Base-by-base conservation (phyloP, 2,113 vertebrate genomes). In the Aleadryas rufinucha region DNA sequence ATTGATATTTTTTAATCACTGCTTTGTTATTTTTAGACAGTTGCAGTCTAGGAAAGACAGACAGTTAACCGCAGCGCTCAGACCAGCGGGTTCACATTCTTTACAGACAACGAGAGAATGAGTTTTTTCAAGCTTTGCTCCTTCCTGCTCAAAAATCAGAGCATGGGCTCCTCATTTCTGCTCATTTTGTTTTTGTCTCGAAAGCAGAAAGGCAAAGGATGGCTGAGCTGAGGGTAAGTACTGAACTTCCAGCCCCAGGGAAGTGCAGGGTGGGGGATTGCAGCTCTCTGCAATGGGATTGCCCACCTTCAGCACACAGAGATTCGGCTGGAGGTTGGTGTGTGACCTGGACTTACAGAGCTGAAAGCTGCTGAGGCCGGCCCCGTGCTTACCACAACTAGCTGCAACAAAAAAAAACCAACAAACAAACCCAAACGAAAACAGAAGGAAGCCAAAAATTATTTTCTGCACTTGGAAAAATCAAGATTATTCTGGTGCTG, bases 21-120 rank as follows among this genome's bases (percentile, higher is more conserved):
- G 52, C 85, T 88, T 96, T 97, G 92, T 97, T 95, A 68, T 86
- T 90, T 95, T 95, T 86, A 94, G 91, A 87, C 30, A 7, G 22
- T 87, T 94, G 80, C 81, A 71, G 82, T 41, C 74, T 45, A 72
- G 68, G 75, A 70, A 60, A 96, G 93, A 92, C 88, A 95, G 91
- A 79, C 90, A 75, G 92, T 53, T 93, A 95, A 93, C 81, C 4
- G 50, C 93, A 96, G 78, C 6, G 22, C 65, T 63, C 79, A 90
- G 96, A 95, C 85, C 74, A 95, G 94, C 2, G 35, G 78, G 84
- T 93, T 95, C 54, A 56, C 94, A 88, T 95, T 96, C 95, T 96
- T 96, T 94, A 27, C 65, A 86, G 78, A 59, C 84, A 83, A 63
- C 0, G 1, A 84, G 84, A 89, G 80, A 94, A 86, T 7, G 66